Evolutionary conservation across 2,797 vertebrate genomes (phyloP), one percentile per base, ranked within the genome.

Genomic region (Microcaecilia unicolor): DNA sequence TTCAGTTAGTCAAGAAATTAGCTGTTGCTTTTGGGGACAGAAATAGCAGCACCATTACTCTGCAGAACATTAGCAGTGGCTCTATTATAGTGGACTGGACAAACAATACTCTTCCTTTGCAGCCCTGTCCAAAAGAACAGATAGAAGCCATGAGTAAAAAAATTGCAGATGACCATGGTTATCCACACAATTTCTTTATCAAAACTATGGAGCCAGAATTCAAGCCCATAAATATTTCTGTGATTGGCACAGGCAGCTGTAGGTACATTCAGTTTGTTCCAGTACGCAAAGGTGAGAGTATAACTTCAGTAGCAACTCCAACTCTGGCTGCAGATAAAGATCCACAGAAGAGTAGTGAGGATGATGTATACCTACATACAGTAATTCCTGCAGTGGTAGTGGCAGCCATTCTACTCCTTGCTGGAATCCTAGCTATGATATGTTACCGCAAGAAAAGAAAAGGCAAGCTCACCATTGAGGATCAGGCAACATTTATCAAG

Each of bases 401-500:
- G 6, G 94, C 94, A 0, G 93, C 93, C 9, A 93, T 98, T 43
- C 64, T 99, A 41, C 71, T 99, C 0, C 90, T 95, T 5, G 93
- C 93, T 0, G 94, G 96, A 22, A 90, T 98, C 55, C 91, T 97
- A 0, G 96, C 93, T 7, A 97, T 97, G 93, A 92, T 97, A 55
- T 99, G 96, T 72, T 99, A 99, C 54, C 87, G 96, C 29, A 97
- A 97, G 78, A 98, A 98, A 41, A 80, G 96, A 27, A 93, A 95
- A 76, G 95, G 96, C 46, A 98, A 98, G 58, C 77, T 99, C 37
- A 98, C 92, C 18, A 93, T 98, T 0, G 96, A 99, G 76, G 96
- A 99, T 64, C 96, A 98, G 76, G 93, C 94, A 26, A 97, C 96
- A 29, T 99, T 99, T 74, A 97, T 99, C 51, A 99, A 98, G 60